These are phyloP conservation scores for Pachyuromys duprasi DNA, from an alignment of 2,797 vertebrate genomes.

Conservation along the genomic window DNA sequence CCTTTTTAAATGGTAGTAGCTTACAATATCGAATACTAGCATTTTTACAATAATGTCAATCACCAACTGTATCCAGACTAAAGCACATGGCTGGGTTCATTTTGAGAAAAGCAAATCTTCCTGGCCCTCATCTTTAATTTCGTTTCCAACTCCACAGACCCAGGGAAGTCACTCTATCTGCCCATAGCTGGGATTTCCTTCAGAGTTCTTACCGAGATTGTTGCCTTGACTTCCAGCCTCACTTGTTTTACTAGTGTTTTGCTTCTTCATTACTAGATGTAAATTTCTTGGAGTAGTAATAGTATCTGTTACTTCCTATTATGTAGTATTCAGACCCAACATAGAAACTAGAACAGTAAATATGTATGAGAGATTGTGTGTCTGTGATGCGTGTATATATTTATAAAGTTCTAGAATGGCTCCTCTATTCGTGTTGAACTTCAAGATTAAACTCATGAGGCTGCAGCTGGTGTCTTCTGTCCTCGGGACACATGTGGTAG, in stretches of 20 bases:
- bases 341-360: not conserved
- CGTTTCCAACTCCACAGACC: not conserved
- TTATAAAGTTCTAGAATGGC: not conserved
- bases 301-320: not conserved
- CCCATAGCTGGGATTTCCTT: not conserved
- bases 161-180: not conserved
- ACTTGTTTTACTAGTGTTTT: not conserved
- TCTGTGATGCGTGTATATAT: not conserved
- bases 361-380: not conserved
- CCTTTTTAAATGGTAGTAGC: not conserved
- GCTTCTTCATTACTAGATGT: not conserved
- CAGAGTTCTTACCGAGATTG: not conserved
- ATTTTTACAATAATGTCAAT: not conserved
- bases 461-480: not conserved
- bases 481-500: not conserved
- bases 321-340: not conserved
- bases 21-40: not conserved
- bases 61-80: not conserved
- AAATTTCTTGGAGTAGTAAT: not conserved
- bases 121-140: not conserved
- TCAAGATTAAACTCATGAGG: conserved; percentile 24
- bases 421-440: not conserved
- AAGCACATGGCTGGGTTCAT: not conserved
- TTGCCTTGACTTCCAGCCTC: not conserved
- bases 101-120: conserved; percentile 2